A percentile compares a stretch with the other conserved stretches of the same genome.
These are phyloP conservation scores for Sinocyclocheilus maitianheensis DNA, from an alignment of 2,113 vertebrate genomes.

Conservation along the genomic window DNA sequence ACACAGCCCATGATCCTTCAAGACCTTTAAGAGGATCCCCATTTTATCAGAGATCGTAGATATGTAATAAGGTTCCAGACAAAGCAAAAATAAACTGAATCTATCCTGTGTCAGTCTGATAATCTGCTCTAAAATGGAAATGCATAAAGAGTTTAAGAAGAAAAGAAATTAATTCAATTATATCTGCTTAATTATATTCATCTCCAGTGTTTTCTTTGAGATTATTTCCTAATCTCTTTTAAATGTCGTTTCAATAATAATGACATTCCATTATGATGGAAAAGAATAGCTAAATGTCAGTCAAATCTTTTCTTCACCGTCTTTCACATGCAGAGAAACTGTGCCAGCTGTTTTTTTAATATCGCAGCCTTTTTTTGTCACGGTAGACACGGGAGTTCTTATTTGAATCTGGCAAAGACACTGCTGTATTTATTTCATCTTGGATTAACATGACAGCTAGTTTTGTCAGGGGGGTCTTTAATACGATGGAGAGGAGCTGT, in stretches of 20 bases:
- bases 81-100: conserved; percentile 37
- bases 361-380: conserved; percentile 79
- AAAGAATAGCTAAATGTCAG: conserved; percentile 69
- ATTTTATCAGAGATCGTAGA: conserved; percentile 3
- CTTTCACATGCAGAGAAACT: not conserved
- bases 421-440: conserved; percentile 99
- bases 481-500: conserved; percentile 96
- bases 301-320: conserved; percentile 62
- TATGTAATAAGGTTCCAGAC: not conserved
- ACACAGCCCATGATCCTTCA: conserved; percentile 13
- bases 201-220: conserved; percentile 76
- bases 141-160: conserved; percentile 67
- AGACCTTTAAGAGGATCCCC: conserved; percentile 29
- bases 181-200: conserved; percentile 66
- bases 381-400: conserved; percentile 51
- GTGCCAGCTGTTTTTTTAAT: conserved; percentile 61
- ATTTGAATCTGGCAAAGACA: conserved; percentile 75
- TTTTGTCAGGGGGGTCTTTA: conserved; percentile 99
- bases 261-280: conserved; percentile 74
- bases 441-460: conserved; percentile 99
- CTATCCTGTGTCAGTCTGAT: conserved; percentile 25
- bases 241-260: conserved; percentile 77
- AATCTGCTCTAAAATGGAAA: conserved; percentile 57
- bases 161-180: conserved; percentile 74
- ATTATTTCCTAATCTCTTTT: conserved; percentile 77